These are phyloP conservation scores for Uria aalge DNA, from an alignment of 2,113 vertebrate species.

Conservation along the genomic window DNA sequence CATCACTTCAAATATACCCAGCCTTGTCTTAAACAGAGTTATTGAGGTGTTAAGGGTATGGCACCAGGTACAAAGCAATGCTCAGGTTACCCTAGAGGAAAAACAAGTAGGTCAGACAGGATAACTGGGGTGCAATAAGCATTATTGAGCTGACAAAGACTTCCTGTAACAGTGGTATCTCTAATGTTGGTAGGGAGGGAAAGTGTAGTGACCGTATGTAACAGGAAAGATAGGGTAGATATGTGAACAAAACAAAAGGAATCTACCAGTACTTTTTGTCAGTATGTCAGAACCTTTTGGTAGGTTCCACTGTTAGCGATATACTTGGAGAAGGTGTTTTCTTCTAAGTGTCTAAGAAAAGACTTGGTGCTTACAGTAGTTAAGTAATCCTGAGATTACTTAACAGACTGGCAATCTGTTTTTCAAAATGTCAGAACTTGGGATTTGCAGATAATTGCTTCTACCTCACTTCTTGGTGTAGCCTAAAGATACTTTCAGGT, in stretches of 20 bases:
- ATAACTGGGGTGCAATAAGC: background rate
- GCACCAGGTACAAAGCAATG: background rate
- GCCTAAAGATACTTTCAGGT: background rate
- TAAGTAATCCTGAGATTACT: background rate
- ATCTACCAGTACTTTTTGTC: background rate
- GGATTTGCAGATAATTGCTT: background rate
- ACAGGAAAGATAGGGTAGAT: background rate
- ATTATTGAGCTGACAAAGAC: background rate
- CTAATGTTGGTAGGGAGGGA: background rate
- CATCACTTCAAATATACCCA: background rate
- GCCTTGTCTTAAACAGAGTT: background rate
- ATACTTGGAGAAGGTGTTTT: background rate
- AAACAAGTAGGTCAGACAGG: background rate
- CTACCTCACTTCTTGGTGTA: background rate
- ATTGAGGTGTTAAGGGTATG: background rate
- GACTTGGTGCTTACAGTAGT: background rate
- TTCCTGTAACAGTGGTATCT: background rate
- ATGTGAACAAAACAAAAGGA: background rate
- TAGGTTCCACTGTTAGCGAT: background rate
- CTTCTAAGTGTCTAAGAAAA: background rate
- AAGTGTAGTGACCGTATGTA: background rate
- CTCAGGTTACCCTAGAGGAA: background rate
- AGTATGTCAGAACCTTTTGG: background rate
- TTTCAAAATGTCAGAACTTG: background rate
- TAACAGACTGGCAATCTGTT: background rate